Conservation (phyloP, 1,140 invertebrate genomes). For the Pachyrhynchus sulphureomaculatus region DNA sequence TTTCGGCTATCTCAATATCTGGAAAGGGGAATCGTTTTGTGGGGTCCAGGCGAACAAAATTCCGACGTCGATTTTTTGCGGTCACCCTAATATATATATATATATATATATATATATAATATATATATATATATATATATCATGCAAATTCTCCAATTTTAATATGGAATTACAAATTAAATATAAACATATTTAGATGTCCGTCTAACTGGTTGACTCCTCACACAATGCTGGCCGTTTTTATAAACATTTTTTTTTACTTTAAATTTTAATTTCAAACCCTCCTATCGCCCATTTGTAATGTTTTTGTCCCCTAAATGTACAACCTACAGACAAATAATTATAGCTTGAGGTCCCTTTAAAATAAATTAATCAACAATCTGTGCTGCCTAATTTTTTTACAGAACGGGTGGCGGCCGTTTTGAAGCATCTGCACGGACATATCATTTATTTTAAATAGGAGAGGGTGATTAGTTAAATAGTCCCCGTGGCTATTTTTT, state of each 20-base stretch:
- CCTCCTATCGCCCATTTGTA: neutral
- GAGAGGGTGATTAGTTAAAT: conserved; percentile 15
- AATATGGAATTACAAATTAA: too few relatives aligned
- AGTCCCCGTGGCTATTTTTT: conserved; percentile 5
- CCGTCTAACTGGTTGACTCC: too few relatives aligned
- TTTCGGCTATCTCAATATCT: too few relatives aligned
- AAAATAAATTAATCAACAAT: conserved; percentile 15
- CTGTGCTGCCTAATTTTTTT: conserved; percentile 1
- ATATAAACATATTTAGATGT: too few relatives aligned
- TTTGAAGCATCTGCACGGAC: conserved; percentile 12
- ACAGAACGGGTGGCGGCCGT: conserved; percentile 3
- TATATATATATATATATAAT: too few relatives aligned
- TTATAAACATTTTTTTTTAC: neutral
- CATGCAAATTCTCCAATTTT: too few relatives aligned
- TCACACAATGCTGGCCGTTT: too few relatives aligned
- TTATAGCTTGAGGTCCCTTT: conserved; percentile 1
- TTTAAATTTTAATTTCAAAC: neutral
- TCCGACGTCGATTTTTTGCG: too few relatives aligned
- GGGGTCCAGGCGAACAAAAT: too few relatives aligned
- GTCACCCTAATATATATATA: too few relatives aligned
- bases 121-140: too few relatives aligned
- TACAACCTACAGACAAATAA: neutral
- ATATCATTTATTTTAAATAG: conserved; percentile 14
- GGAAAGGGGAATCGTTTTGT: too few relatives aligned
- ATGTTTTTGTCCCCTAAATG: neutral